Evolutionary conservation across 2,113 vertebrate genomes (phyloP), one percentile per base, ranked within the genome.

Genomic region (Gopherus evgoodei): DNA sequence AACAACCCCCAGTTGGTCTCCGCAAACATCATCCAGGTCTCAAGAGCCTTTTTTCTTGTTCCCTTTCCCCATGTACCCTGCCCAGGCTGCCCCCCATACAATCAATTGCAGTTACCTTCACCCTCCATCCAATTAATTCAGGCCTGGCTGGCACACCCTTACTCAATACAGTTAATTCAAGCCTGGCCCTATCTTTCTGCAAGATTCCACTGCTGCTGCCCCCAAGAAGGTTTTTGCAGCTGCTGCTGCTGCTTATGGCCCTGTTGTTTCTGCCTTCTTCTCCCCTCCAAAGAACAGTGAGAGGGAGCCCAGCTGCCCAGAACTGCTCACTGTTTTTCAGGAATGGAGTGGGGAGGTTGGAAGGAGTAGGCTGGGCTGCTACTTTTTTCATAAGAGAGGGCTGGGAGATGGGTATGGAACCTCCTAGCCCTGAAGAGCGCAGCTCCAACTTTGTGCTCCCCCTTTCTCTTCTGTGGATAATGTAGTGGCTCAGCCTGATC

Each of bases 21-120:
- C 2, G 9, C 90, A 87, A 97, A 98, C 86, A 93, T 98, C 52
- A 65, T 97, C 16, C 96, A 96, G 94, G 98, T 98, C 93, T 4
- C n/a, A 4, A 42, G 62, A 17, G 4, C 19, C 29, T 27, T n/a
- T 38, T 16, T 25, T 4, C 19, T 8, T 78, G n/a, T 11, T 76
- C 38, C 31, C 54, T 85, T 85, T 14, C n/a, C 7, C 0, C 76
- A 62, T 47, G 24, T 53, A 93, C 42, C 47, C 25, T 91, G 72
- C 22, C 13, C 22, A 47, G 6, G 29, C 25, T 52, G 42, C 80
- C 38, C 14, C 17, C 31, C 83, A 14, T 57, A 25, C 65, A 88
- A 31, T 87, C 81, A 59, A 72, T 57, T 65, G 12, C 6, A 27
- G 59, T 27, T 90, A 76, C 27, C 59, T 78, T 84, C 59, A 79